These are phyloP conservation scores for Euglossa dilemma DNA, from an alignment of 1,140 invertebrate species.

Conservation along the genomic window DNA sequence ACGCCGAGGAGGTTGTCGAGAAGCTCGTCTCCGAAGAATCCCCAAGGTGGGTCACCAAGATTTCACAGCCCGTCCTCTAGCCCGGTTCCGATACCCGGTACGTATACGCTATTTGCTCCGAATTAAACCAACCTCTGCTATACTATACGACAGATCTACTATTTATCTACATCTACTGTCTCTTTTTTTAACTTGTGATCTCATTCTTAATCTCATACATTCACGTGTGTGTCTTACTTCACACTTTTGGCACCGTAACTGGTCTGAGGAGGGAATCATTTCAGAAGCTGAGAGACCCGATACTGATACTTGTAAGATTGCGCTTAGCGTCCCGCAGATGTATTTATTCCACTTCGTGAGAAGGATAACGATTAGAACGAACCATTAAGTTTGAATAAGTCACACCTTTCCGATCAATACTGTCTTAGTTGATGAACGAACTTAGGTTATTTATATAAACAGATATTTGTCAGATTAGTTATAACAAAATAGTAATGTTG, in stretches of 20 bases:
- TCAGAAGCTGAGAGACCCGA: conserved; percentile 64
- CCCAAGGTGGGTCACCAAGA: conserved; percentile 82
- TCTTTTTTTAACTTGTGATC: neutral
- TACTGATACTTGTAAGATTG: conserved; percentile 55
- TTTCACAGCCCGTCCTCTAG: conserved; percentile 84
- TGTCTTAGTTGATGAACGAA: conserved; percentile 6
- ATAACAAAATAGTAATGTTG: conserved; percentile 75
- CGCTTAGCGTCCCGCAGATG: conserved; percentile 6
- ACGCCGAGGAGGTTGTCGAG: conserved; percentile 86
- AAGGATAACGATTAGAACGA: conserved; percentile 32
- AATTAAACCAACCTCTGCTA: neutral
- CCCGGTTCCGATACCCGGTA: conserved; percentile 85
- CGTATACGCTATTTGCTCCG: conserved; percentile 45
- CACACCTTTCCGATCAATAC: conserved; percentile 7
- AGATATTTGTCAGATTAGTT: conserved; percentile 59
- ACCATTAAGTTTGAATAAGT: conserved; percentile 42
- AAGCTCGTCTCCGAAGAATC: conserved; percentile 85
- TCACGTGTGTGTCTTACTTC: conserved; percentile 54
- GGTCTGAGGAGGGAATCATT: conserved; percentile 60
- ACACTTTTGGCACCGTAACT: conserved; percentile 56
- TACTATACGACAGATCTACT: conserved; percentile 31
- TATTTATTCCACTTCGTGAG: neutral
- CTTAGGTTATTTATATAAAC: conserved; percentile 36
- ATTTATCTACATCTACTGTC: neutral
- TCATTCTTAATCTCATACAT: conserved; percentile 42